phyloP scores from a whole-genome alignment of 2,797 vertebrate genomes.

The Galaxias olidus region DNA sequence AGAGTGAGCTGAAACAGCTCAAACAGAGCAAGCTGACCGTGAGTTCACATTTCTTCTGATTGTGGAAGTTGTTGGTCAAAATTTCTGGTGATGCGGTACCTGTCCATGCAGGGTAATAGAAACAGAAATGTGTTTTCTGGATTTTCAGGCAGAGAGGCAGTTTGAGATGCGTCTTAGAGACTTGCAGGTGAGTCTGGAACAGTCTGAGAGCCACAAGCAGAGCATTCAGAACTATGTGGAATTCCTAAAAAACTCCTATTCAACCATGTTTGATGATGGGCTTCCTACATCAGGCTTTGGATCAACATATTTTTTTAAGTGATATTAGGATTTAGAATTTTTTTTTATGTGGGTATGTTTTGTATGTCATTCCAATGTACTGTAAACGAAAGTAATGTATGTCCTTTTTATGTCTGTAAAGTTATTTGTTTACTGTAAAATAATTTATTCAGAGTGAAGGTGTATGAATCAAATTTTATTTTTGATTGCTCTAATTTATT shows the following conservation, averaged over 20 bases:
- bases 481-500: too few relatives aligned
- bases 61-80: background rate
- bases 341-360: background rate
- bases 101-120: background rate
- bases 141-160: constrained; percentile 76
- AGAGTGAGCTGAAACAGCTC: constrained; percentile 78
- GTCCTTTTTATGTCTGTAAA: background rate
- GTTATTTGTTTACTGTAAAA: too few relatives aligned
- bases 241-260: constrained; percentile 86
- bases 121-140: background rate
- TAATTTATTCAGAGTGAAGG: too few relatives aligned
- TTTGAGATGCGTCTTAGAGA: constrained; percentile 82
- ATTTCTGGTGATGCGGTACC: background rate
- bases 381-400: constrained; percentile 17
- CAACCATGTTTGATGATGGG: constrained; percentile 82
- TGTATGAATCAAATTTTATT: too few relatives aligned
- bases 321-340: constrained; percentile 16
- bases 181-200: constrained; percentile 84
- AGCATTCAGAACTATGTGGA: constrained; percentile 87
- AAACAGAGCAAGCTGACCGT: constrained; percentile 73
- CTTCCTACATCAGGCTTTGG: constrained; percentile 46
- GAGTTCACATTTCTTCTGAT: constrained; percentile 50
- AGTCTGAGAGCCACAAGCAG: constrained; percentile 83
- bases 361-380: background rate
- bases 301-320: constrained; percentile 64